phyloP scores from a whole-genome alignment of 2,888 invertebrate species.

The Fragum whitleyi region DNA sequence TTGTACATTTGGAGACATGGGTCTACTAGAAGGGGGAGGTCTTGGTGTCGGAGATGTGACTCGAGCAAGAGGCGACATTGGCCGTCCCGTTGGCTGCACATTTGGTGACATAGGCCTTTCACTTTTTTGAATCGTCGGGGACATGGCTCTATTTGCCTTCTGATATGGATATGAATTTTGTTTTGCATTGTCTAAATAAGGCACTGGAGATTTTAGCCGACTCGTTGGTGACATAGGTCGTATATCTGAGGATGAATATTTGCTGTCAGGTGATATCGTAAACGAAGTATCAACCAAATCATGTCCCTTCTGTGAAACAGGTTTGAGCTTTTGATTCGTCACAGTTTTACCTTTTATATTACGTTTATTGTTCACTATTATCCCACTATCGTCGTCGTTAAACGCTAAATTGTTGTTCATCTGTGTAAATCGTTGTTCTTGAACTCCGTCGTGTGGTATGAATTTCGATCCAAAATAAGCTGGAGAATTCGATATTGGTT shows the following conservation, averaged over 20 bases:
- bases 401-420: background rate
- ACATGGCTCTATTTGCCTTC: background rate
- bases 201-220: slow-evolving; percentile 25
- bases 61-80: slow-evolving; percentile 31
- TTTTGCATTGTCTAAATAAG: background rate
- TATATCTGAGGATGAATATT: background rate
- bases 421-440: slow-evolving; percentile 18
- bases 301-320: slow-evolving; percentile 1
- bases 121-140: background rate
- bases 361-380: background rate
- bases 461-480: slow-evolving; percentile 43
- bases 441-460: slow-evolving; percentile 54
- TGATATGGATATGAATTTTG: background rate
- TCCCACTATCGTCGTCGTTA: slow-evolving; percentile 13
- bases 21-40: slow-evolving; percentile 30
- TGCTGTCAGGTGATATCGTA: slow-evolving; percentile 37
- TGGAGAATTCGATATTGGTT: slow-evolving; percentile 41
- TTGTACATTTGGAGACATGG: slow-evolving; percentile 57
- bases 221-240: slow-evolving; percentile 29
- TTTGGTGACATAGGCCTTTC: slow-evolving; percentile 42
- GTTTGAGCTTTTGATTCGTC: slow-evolving; percentile 7
- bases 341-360: slow-evolving; percentile 15
- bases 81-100: slow-evolving; percentile 18
- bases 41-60: slow-evolving; percentile 20
- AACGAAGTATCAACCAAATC: background rate